Conservation (phyloP, 2,888 invertebrate species). For the Apotomis betuletana region DNA sequence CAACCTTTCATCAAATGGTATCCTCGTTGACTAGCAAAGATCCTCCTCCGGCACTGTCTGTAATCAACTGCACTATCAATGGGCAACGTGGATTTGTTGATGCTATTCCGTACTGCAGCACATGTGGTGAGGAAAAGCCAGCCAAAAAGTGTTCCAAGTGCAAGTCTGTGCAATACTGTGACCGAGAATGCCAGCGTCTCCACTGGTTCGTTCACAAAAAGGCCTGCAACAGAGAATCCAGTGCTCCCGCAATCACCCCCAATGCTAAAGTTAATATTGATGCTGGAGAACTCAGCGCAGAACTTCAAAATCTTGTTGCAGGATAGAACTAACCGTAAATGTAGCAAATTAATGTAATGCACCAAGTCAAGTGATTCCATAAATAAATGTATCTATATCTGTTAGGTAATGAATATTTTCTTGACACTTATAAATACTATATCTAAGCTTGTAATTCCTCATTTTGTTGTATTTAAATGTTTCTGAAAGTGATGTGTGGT, state of each 20-base stretch:
- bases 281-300: slow-evolving; percentile 75
- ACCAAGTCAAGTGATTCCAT: slow-evolving; percentile 41
- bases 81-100: slow-evolving; percentile 92
- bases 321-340: slow-evolving; percentile 55
- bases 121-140: slow-evolving; percentile 95
- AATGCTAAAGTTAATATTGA: slow-evolving; percentile 68
- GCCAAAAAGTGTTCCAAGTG: slow-evolving; percentile 97
- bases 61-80: slow-evolving; percentile 92
- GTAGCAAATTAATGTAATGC: slow-evolving; percentile 40
- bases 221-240: slow-evolving; percentile 87
- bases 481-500: slow-evolving; percentile 40
- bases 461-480: slow-evolving; percentile 40
- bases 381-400: slow-evolving; percentile 35
- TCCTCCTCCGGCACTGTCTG: slow-evolving; percentile 86
- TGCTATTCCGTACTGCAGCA: slow-evolving; percentile 88
- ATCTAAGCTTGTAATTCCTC: slow-evolving; percentile 34
- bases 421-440: slow-evolving; percentile 22
- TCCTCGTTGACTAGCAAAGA: slow-evolving; percentile 90
- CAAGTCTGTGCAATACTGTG: slow-evolving; percentile 96
- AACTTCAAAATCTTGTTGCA: slow-evolving; percentile 79
- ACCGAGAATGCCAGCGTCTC: slow-evolving; percentile 95
- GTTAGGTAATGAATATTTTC: slow-evolving; percentile 37
- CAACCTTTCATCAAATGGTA: slow-evolving; percentile 94
- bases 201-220: slow-evolving; percentile 97
- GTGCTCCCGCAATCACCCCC: slow-evolving; percentile 60